Evolutionary conservation across 2,113 vertebrate genomes (phyloP), one percentile per base, ranked within the genome.

Genomic region (Pseudopipra pipra): DNA sequence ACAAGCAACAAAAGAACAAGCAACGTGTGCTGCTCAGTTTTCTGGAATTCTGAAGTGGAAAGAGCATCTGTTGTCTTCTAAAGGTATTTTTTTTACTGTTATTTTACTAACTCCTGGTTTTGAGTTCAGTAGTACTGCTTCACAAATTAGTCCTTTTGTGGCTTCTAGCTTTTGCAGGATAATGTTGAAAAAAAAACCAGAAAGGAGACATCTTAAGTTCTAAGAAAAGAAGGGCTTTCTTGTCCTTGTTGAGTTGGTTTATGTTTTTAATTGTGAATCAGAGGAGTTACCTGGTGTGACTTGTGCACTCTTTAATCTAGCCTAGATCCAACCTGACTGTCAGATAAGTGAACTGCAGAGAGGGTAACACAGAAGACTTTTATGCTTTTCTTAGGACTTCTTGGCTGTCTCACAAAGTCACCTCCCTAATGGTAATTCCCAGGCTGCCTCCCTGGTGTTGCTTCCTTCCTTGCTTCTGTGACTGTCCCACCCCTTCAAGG

Each of bases 21-120:
- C 21, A 47, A 31, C 5, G 0, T 0, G 0, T 21, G 3, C 0
- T 75, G 3, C 0, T 6, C 0, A 0, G 4, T 54, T 0, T 23
- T 27, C 4, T 28, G 47, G 0, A 1, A 3, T 54, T 71, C 21
- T 83, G 21, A 3, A 6, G 5, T 39, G 3, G 12, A 15, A 28
- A 41, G 13, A 8, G 1, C 0, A 0, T 18, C 16, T 68, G 10
- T 6, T 63, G 21, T 14, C 9, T 39, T 72, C 8, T 56, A 55
- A 87, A 61, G 22, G 71, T 61, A 28, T 37, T 63, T 73, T n/a
- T 28, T 78, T 2, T 12, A 2, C 4, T 11, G 4, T 43, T 71
- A 1, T 74, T 54, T 44, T 16, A 7, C 27, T 3, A 8, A 7
- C 78, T 71, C 3, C 3, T 61, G 8, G 0, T 3, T 79, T 44